Percentiles rank a stretch among this genome's conserved stretches.
These are phyloP conservation scores for Muschampia plurimacula DNA, from an alignment of 2,888 invertebrate genomes.

Conservation along the genomic window DNA sequence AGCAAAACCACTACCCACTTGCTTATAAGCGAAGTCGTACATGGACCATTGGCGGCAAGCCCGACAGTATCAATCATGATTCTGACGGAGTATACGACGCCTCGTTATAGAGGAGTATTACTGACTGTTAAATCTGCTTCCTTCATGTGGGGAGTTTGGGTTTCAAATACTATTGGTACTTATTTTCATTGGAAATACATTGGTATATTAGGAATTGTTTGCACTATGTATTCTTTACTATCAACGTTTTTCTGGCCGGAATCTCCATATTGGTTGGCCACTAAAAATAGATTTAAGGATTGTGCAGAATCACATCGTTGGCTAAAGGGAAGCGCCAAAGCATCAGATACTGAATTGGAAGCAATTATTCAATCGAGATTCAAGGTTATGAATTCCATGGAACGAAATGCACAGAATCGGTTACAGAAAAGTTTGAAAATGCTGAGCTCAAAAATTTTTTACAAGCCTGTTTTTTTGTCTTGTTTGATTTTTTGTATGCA, in stretches of 20 bases:
- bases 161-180: constrained; percentile 44
- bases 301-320: constrained; percentile 44
- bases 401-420: neutral
- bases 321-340: constrained; percentile 42
- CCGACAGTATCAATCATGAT: constrained; percentile 42
- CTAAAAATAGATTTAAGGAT: constrained; percentile 43
- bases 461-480: constrained; percentile 29
- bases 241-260: constrained; percentile 47
- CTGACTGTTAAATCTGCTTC: constrained; percentile 44
- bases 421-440: neutral
- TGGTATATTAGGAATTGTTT: constrained; percentile 36
- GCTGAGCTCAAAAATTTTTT: constrained; percentile 32
- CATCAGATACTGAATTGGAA: constrained; percentile 45
- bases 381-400: neutral
- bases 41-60: constrained; percentile 37
- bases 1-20: constrained; percentile 41
- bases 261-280: constrained; percentile 47
- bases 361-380: neutral
- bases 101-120: constrained; percentile 45
- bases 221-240: constrained; percentile 36
- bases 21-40: constrained; percentile 44
- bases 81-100: constrained; percentile 45
- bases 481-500: constrained; percentile 38
- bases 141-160: constrained; percentile 46
- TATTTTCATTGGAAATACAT: constrained; percentile 46